Percentiles rank a stretch among this genome's conserved stretches.
phyloP scores from a whole-genome alignment of 2,113 vertebrate genomes.

The Canis aureus region DNA sequence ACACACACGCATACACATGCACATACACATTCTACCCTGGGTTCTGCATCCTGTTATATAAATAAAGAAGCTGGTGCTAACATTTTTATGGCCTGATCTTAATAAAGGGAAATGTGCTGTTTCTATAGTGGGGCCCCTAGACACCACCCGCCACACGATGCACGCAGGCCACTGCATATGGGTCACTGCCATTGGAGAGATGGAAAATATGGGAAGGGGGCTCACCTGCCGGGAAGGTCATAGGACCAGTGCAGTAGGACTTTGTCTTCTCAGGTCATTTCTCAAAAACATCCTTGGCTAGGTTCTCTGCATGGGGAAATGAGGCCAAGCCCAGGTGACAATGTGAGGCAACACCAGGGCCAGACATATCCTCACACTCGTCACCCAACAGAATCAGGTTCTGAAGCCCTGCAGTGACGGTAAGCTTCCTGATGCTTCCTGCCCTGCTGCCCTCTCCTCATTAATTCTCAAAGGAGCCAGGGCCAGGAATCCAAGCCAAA shows the following conservation, averaged over 20 bases:
- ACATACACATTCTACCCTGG: not conserved
- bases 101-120: not conserved
- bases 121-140: not conserved
- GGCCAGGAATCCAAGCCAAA: accelerated
- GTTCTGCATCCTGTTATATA: not conserved
- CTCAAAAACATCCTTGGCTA: not conserved
- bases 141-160: accelerated
- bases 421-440: not conserved
- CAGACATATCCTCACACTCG: not conserved
- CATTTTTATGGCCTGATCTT: not conserved
- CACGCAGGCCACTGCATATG: not conserved
- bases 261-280: not conserved
- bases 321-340: not conserved
- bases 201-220: accelerated
- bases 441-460: not conserved
- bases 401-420: not conserved
- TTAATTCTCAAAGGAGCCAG: not conserved
- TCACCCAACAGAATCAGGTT: not conserved
- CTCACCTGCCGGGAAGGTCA: not conserved
- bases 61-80: not conserved
- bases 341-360: not conserved
- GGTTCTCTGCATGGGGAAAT: not conserved
- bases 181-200: not conserved
- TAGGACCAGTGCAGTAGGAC: not conserved
- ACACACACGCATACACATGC: not conserved